phyloP scores from a whole-genome alignment of 2,888 invertebrate genomes.

The Zygothrica quintamaculata region DNA sequence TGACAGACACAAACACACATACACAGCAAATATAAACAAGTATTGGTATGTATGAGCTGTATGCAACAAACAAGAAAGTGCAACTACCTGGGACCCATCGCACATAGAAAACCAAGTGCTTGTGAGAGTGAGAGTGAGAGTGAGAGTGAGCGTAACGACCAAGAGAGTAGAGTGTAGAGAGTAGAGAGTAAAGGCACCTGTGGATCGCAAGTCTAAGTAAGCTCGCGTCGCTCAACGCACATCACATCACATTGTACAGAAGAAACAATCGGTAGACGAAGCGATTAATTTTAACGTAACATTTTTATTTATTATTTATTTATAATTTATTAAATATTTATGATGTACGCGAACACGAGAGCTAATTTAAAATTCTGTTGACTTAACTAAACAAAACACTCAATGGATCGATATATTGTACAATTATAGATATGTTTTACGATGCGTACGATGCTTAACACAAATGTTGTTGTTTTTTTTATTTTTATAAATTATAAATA shows the following conservation, averaged over 20 bases:
- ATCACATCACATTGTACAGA: constrained; percentile 4
- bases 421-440: constrained; percentile 17
- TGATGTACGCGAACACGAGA: constrained; percentile 32
- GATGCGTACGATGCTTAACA: constrained; percentile 34
- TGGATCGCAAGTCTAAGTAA: constrained; percentile 26
- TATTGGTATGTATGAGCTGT: no score
- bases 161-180: neutral
- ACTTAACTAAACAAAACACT: constrained; percentile 29
- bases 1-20: no score
- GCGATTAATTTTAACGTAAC: constrained; percentile 15
- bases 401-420: constrained; percentile 1
- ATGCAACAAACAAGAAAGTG: no score
- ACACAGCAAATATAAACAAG: no score
- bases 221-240: neutral
- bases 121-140: neutral
- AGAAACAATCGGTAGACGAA: constrained; percentile 40
- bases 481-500: constrained; percentile 2
- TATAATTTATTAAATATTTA: constrained; percentile 54
- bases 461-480: no score
- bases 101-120: no score
- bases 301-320: constrained; percentile 52
- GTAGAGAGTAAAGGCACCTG: constrained; percentile 10
- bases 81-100: no score
- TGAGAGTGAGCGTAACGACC: neutral
- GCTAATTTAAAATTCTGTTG: constrained; percentile 43